Base-by-base conservation (phyloP, 2,888 invertebrate species). In the Steinernema scapterisci region DNA sequence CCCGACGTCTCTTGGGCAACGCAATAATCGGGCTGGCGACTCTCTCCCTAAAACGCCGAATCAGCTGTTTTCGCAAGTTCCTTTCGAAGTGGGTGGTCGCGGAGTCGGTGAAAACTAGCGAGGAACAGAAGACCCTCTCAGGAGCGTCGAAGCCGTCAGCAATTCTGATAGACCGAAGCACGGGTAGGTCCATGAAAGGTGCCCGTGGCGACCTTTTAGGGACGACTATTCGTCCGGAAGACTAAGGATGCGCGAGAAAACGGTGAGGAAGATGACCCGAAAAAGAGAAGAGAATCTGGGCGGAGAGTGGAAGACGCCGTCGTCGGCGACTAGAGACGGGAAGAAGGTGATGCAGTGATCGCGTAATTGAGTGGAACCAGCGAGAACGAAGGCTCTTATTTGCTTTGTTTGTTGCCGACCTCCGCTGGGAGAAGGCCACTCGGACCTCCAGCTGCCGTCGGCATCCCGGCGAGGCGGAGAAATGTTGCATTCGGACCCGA, bases 391-490 rank as follows among this genome's bases (percentile, higher is more conserved):
- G 54, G 25, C 54, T 7, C 54, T 25, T 54, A 21, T 21, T 21
- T 13, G 63, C 63, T 63, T 63, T 63, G 63, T 63, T 63, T 27
- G 51, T 54, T 27, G 51, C 71, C n/a, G 75, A 31, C 75, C 75
- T 52, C 74, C 75, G 38, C 9, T 51, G 44, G 63, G 75, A 31
- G 75, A 74, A 75, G 73, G 63, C 38, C 52, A 38, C 38, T 48
- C 48, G 48, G 44, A 46, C n/a, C 75, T 43, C 45, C 96, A 91
- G 71, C 89, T 95, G 38, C 95, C 96, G 85, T 95, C 95, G 85
- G 95, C 95, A 73, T 79, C 89, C 48, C n/a, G n/a, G 48, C n/a
- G 19, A 19, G 48, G 48, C 19, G 25, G 23, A 21, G 19, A 23
- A 54, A 63, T 63, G 63, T 63, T 63, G 63, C 63, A 38, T 63